These are phyloP conservation scores for Clytia hemisphaerica DNA, from an alignment of 30 jellyfish, hydroid and myxozoan genomes.

Conservation along the genomic window DNA sequence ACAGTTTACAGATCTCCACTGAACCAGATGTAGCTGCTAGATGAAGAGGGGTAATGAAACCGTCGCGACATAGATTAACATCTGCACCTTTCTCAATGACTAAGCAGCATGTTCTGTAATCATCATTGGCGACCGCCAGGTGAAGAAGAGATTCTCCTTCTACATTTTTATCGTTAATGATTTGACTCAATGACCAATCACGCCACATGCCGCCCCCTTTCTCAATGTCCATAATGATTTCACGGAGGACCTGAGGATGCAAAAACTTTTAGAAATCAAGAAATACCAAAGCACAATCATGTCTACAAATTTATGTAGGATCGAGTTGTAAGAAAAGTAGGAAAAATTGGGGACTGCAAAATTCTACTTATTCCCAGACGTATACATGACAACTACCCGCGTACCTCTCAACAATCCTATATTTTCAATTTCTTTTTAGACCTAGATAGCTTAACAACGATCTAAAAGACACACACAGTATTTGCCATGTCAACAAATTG, in stretches of 20 bases:
- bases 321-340: too few relatives aligned
- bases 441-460: too few relatives aligned
- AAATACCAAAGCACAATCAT: too few relatives aligned
- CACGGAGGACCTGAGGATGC: conserved; percentile 28
- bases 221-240: conserved; percentile 18
- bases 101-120: conserved; percentile 17
- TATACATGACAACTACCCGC: too few relatives aligned
- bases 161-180: conserved; percentile 37
- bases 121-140: conserved; percentile 46
- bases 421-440: too few relatives aligned
- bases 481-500: too few relatives aligned
- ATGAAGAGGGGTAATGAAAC: conserved; percentile 49
- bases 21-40: conserved; percentile 56
- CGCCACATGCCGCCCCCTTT: conserved; percentile 7
- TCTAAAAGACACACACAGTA: too few relatives aligned
- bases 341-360: too few relatives aligned
- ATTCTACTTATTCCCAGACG: too few relatives aligned
- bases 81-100: conserved; percentile 38
- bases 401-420: too few relatives aligned
- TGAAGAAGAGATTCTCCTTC: conserved; percentile 48
- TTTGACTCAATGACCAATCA: conserved; percentile 1
- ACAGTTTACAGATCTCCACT: conserved; percentile 31
- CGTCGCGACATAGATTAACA: conserved; percentile 37
- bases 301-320: too few relatives aligned
- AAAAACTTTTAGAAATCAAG: not conserved